Evolutionary conservation across 1,140 invertebrate species (phyloP), one percentile per base, ranked within the genome.

Genomic region (Tenebrio molitor): DNA sequence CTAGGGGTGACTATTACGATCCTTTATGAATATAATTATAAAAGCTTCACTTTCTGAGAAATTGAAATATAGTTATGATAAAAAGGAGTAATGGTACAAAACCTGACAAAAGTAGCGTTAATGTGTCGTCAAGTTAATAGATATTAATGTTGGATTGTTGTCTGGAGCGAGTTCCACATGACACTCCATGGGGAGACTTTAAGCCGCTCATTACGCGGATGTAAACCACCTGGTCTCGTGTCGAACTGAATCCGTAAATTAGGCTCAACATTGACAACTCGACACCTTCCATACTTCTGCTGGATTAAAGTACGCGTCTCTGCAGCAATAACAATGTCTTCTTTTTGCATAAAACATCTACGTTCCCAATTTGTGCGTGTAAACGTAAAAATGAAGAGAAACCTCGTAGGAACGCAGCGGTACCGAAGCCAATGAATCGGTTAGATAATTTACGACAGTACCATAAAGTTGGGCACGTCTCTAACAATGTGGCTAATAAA

Each of bases 241-340:
- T 58, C 50, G 23, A 21, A 33, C 23, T 15, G 50, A 58, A 58
- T 58, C 21, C n/a, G 50, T 58, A 58, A 58, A 58, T 58, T 58
- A 58, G 50, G 50, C 50, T 58, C 50, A 58, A 58, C 50, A 29
- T 25, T 58, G 50, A 58, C 50, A 58, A 58, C 19, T 58, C 50
- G 50, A 58, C 50, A 58, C 50, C 50, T 58, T 58, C 50, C 50
- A 58, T 58, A 25, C 50, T 58, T 33, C 21, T 23, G 19, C 19
- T 53, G 46, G 21, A 53, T 53, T 23, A 53, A 44, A 53, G 17
- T 5, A 23, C 14, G 23, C n/a, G 21, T 25, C 8, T 8, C 23
- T 53, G 21, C 8, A 53, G 21, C 46, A 53, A 44, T 29, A 58
- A 58, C 46, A 53, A 7, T 10, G 36, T 39, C 36, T 39, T 39